A percentile compares a stretch with the other conserved stretches of the same genome.
Conservation (phyloP, 92 coral and sea anemone genomes). For the Anthopleura xanthogrammica region DNA sequence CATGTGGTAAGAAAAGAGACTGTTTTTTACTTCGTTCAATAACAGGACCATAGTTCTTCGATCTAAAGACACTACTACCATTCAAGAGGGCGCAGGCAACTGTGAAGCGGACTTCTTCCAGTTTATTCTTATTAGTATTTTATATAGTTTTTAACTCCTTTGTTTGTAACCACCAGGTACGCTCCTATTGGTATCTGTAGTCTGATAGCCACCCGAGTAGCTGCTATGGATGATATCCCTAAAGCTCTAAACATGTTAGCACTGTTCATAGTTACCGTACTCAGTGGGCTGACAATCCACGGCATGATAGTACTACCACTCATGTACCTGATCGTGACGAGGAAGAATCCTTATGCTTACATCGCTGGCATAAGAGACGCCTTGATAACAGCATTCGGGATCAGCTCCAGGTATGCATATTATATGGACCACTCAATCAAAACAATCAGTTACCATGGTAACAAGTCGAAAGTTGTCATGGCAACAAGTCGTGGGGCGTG, state of each 20-base stretch:
- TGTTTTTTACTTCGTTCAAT: too few species aligned
- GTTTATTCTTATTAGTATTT: background rate
- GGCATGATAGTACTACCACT: constrained; percentile 69
- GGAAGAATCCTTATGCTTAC: constrained; percentile 70
- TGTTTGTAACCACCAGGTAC: constrained; percentile 40
- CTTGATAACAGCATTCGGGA: constrained; percentile 78
- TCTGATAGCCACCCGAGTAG: constrained; percentile 74
- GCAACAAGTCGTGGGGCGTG: background rate
- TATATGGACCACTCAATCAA: background rate
- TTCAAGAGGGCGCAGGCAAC: too few species aligned
- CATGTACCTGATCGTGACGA: constrained; percentile 54
- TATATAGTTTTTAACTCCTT: background rate
- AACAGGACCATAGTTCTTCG: too few species aligned
- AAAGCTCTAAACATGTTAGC: constrained; percentile 59
- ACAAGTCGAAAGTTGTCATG: background rate
- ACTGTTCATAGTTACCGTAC: constrained; percentile 65
- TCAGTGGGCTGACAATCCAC: constrained; percentile 64
- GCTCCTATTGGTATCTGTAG: constrained; percentile 80
- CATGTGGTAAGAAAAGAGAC: constrained; percentile 63
- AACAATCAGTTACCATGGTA: background rate
- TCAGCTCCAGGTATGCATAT: constrained; percentile 65
- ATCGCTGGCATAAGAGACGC: constrained; percentile 68
- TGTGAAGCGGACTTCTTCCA: too few species aligned
- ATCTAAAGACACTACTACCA: too few species aligned
- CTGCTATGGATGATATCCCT: constrained; percentile 72